Evolutionary conservation across 1,140 invertebrate genomes (phyloP).

Genomic region (Apis dorsata): DNA sequence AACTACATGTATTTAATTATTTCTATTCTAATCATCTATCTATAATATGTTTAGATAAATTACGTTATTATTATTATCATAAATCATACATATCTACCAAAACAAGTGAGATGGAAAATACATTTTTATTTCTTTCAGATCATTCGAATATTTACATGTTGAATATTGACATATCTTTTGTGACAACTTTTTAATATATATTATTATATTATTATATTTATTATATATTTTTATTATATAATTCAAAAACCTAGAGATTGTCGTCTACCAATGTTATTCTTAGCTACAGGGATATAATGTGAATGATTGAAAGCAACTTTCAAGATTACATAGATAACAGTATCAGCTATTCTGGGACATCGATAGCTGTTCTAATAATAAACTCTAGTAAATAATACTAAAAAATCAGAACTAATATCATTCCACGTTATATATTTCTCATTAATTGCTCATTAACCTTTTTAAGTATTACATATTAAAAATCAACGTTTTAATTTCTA

Average conservation of each 20-base stretch:
- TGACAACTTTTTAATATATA: conserved; percentile 77
- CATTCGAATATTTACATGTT: conserved; percentile 83
- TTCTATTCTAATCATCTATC: too few relatives aligned
- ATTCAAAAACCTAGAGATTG: conserved; percentile 81
- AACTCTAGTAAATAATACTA: conserved; percentile 62
- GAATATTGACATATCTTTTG: conserved; percentile 82
- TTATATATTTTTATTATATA: too few relatives aligned
- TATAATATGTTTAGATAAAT: too few relatives aligned
- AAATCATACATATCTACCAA: too few relatives aligned
- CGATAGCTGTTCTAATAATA: conserved; percentile 79
- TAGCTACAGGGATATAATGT: conserved; percentile 82
- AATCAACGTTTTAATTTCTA: neutral
- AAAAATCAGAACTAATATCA: neutral
- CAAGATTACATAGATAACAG: conserved; percentile 82
- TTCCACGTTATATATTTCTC: neutral
- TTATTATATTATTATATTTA: too few relatives aligned
- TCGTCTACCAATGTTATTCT: conserved; percentile 82
- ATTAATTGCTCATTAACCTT: neutral
- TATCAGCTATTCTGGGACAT: conserved; percentile 81
- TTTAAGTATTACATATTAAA: neutral
- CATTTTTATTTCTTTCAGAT: conserved; percentile 63
- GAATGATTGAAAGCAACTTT: conserved; percentile 84
- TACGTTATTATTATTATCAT: too few relatives aligned
- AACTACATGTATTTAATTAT: too few relatives aligned
- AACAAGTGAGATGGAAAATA: too few relatives aligned